A percentile compares a stretch with the other conserved stretches of the same genome.
Evolutionary conservation across 2,888 invertebrate genomes (phyloP).

Genomic region (Polietes domitor): DNA sequence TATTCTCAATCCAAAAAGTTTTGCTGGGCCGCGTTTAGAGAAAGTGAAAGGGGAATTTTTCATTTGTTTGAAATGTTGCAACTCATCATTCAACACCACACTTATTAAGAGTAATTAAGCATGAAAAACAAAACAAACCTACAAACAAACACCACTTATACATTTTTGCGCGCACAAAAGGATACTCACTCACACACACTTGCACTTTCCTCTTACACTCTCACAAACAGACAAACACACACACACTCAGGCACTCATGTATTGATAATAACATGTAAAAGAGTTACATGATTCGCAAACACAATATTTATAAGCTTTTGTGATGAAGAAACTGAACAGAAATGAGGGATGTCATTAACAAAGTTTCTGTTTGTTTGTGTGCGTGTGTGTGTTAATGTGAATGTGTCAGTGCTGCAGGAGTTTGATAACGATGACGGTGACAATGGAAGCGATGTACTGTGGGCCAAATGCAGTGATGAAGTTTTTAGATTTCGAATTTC

Average conservation of each 20-base stretch:
- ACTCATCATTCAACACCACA: slow-evolving; percentile 56
- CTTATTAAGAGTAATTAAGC: slow-evolving; percentile 64
- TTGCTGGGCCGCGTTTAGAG: not conserved
- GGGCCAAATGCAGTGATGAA: not conserved
- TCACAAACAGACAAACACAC: too few species aligned
- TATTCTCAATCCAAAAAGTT: not conserved
- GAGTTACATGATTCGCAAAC: slow-evolving; percentile 23
- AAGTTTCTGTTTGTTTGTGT: not conserved
- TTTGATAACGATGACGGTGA: not conserved
- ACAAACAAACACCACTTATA: slow-evolving; percentile 11
- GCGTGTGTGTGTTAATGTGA: not conserved
- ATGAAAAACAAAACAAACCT: slow-evolving; percentile 52
- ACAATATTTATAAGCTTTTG: slow-evolving; percentile 29
- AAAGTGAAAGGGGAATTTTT: slow-evolving; percentile 19
- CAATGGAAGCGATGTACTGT: not conserved
- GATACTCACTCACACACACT: not conserved
- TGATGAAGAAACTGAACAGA: not conserved
- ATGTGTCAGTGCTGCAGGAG: not conserved
- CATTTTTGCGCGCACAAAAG: not conserved
- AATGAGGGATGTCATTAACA: slow-evolving; percentile 38
- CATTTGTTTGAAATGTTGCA: slow-evolving; percentile 46
- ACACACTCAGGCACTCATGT: not conserved
- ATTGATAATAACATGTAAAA: slow-evolving; percentile 9
- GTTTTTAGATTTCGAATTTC: too few species aligned
- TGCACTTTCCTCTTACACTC: not conserved